Conservation (phyloP, 2,888 invertebrate genomes). For the Drosophila longiperda region DNA sequence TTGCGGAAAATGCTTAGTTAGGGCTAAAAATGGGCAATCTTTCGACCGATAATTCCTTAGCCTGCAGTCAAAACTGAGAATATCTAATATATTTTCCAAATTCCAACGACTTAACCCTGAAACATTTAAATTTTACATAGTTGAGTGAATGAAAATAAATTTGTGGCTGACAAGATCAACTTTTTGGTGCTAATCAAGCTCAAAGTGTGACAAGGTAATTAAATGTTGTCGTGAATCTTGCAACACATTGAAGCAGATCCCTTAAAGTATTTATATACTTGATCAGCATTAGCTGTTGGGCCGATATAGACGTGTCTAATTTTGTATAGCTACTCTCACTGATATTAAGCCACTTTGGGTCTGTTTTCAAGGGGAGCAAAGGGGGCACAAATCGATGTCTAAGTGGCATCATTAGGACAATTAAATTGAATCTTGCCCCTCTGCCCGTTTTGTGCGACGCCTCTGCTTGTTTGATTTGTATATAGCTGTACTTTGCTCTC, state of each 20-base stretch:
- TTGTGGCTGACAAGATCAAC: background rate
- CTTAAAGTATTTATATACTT: background rate
- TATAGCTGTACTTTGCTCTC: conserved; percentile 39
- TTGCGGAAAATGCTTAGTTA: background rate
- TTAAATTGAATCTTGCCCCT: background rate
- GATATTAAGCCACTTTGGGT: background rate
- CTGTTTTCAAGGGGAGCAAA: background rate
- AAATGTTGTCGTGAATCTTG: background rate
- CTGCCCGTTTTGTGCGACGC: conserved; percentile 9
- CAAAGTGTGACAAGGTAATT: background rate
- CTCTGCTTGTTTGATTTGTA: conserved; percentile 41
- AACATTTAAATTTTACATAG: background rate
- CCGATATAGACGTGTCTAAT: background rate
- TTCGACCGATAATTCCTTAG: background rate
- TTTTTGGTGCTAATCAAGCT: background rate
- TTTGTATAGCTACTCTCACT: background rate
- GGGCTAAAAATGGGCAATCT: background rate
- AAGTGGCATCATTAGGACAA: conserved; percentile 11
- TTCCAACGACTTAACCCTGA: background rate
- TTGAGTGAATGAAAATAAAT: background rate
- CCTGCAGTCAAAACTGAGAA: background rate
- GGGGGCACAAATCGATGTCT: background rate
- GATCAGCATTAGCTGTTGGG: background rate
- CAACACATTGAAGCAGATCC: background rate
- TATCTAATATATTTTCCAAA: background rate